Percentiles rank a stretch among this genome's conserved stretches.
Conservation (phyloP, 2,113 vertebrate genomes). For the Xiphorhynchus elegans region DNA sequence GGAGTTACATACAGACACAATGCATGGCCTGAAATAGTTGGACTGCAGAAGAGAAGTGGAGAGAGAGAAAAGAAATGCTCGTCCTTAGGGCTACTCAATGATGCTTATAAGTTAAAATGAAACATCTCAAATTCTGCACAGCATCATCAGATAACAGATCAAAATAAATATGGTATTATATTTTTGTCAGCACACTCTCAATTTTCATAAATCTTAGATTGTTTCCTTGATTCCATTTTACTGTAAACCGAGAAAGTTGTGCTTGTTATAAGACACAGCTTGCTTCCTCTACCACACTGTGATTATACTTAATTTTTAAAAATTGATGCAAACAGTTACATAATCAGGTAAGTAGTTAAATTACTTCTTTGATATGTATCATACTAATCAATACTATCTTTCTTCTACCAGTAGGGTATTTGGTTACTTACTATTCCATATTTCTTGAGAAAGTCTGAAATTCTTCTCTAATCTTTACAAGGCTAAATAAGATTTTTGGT, state of each 20-base stretch:
- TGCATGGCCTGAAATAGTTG: not conserved
- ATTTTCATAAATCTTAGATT: not conserved
- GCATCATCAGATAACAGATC: not conserved
- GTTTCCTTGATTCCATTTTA: not conserved
- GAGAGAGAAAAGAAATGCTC: not conserved
- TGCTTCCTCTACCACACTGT: not conserved
- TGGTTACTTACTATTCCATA: not conserved
- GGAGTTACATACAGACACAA: not conserved
- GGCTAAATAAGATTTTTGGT: not conserved
- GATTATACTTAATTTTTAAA: not conserved
- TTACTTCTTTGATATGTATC: not conserved
- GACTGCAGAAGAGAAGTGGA: not conserved
- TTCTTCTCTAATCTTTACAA: not conserved
- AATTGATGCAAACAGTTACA: not conserved
- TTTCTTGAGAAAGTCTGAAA: not conserved
- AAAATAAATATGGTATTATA: not conserved
- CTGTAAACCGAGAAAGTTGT: not conserved
- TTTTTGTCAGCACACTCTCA: not conserved
- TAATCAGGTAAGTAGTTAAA: not conserved
- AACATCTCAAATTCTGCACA: not conserved
- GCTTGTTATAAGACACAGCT: not conserved
- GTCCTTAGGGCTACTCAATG: not conserved
- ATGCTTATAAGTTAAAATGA: not conserved
- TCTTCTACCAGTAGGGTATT: not conserved
- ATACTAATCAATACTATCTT: not conserved